These are phyloP conservation scores for Camponotus vicinus DNA, from an alignment of 1,140 invertebrate genomes.

Conservation along the genomic window DNA sequence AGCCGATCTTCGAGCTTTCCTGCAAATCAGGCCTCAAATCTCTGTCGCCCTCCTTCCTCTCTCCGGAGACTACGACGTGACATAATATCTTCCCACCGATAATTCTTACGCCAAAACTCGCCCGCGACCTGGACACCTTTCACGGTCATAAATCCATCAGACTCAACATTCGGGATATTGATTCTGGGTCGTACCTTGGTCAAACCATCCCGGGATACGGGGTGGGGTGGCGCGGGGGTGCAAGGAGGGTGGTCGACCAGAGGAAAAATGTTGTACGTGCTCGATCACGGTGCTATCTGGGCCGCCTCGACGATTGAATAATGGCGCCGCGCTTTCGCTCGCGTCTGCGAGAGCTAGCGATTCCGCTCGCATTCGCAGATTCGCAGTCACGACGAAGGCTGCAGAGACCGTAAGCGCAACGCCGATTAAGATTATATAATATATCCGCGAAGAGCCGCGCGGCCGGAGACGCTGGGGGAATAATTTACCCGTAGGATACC, in stretches of 20 bases:
- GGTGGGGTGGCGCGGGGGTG: not conserved
- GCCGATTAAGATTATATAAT: slow-evolving; percentile 60
- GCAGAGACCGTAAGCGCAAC: not conserved
- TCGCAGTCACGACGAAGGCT: not conserved
- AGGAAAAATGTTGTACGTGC: slow-evolving; percentile 60
- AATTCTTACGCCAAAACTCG: slow-evolving; percentile 60
- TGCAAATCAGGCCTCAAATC: slow-evolving; percentile 26
- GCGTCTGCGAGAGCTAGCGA: slow-evolving; percentile 38
- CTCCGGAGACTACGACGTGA: not conserved
- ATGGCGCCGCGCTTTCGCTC: slow-evolving; percentile 38
- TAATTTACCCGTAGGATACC: slow-evolving; percentile 78
- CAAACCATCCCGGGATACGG: slow-evolving; percentile 2
- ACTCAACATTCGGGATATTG: slow-evolving; percentile 59
- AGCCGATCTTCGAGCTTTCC: slow-evolving; percentile 1
- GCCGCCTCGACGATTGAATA: slow-evolving; percentile 54
- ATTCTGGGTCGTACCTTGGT: slow-evolving; percentile 59
- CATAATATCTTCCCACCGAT: slow-evolving; percentile 48
- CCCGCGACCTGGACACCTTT: slow-evolving; percentile 43
- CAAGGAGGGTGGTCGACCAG: slow-evolving; percentile 6
- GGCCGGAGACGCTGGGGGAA: slow-evolving; percentile 55
- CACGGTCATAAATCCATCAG: slow-evolving; percentile 59
- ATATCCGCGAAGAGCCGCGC: slow-evolving; percentile 23
- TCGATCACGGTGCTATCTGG: slow-evolving; percentile 70
- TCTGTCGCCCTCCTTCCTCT: not conserved
- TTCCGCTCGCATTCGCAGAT: not conserved